Percentiles rank a stretch among this genome's conserved stretches.
phyloP scores from a whole-genome alignment of 2,797 vertebrate genomes.

The Lophotriccus pileatus region DNA sequence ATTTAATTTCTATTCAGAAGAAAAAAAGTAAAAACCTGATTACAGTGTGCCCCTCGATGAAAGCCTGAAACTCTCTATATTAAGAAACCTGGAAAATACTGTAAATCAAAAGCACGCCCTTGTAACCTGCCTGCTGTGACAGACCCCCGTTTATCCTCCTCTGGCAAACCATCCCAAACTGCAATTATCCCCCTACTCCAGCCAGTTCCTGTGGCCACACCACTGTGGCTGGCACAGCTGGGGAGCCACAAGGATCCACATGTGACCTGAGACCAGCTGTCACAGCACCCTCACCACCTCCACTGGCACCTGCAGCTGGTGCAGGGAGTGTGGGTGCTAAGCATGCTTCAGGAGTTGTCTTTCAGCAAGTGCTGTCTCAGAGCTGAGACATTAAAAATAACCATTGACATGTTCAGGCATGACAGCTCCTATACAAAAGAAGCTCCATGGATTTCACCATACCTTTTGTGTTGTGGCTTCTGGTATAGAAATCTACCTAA shows the following conservation, averaged over 20 bases:
- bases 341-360: not conserved
- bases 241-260: rapidly evolving
- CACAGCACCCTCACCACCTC: not conserved
- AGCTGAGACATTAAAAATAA: constrained; percentile 31
- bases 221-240: rapidly evolving
- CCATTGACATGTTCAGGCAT: not conserved
- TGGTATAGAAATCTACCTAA: not conserved
- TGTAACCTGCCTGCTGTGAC: not conserved
- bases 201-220: rapidly evolving
- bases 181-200: not conserved
- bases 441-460: not conserved
- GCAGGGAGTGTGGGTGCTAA: not conserved
- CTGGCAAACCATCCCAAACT: not conserved
- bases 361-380: not conserved
- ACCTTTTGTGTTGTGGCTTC: constrained; percentile 17
- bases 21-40: not conserved
- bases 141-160: not conserved
- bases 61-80: not conserved
- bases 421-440: not conserved
- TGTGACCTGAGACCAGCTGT: rapidly evolving
- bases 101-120: not conserved
- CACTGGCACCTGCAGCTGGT: rapidly evolving
- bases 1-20: not conserved
- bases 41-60: not conserved
- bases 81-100: not conserved